Conservation (phyloP, 2,888 invertebrate species). For the Carpatolechia fugitivella region DNA sequence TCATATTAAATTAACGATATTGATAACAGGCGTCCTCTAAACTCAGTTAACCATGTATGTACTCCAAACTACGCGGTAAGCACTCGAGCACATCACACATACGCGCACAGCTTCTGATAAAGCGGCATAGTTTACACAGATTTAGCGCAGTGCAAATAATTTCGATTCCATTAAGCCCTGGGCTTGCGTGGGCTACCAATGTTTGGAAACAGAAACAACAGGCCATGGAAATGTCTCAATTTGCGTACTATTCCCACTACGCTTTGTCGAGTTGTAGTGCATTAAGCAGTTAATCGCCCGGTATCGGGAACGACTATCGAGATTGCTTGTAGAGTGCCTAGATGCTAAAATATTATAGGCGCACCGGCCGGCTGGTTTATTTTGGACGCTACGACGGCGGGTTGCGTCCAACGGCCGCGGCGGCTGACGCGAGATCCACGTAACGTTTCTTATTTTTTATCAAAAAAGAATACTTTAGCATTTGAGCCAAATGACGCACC, state of each 20-base stretch:
- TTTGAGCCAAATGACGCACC: conserved; percentile 6
- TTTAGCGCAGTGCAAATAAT: conserved; percentile 29
- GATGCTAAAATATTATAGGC: conserved; percentile 59
- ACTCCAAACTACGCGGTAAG: neutral
- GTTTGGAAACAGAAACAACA: conserved; percentile 17
- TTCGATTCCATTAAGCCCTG: conserved; percentile 19
- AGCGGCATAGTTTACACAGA: conserved; percentile 30
- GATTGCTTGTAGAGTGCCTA: conserved; percentile 41
- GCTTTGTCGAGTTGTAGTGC: neutral
- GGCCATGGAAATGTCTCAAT: conserved; percentile 25
- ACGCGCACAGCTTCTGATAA: conserved; percentile 40
- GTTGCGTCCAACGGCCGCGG: conserved; percentile 54
- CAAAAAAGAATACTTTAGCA: conserved; percentile 23
- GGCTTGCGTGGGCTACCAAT: conserved; percentile 8
- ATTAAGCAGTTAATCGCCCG: conserved; percentile 21
- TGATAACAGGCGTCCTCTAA: conserved; percentile 36
- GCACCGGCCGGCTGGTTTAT: conserved; percentile 53
- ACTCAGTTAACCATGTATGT: conserved; percentile 35
- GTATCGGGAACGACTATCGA: conserved; percentile 25
- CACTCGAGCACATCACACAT: conserved; percentile 20
- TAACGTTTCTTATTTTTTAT: conserved; percentile 41
- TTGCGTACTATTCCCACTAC: conserved; percentile 10
- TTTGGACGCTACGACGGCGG: conserved; percentile 67
- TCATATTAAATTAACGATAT: conserved; percentile 11
- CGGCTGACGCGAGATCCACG: conserved; percentile 46